These are phyloP conservation scores for Scalopus aquaticus DNA, from an alignment of 2,113 vertebrate species.

Conservation along the genomic window DNA sequence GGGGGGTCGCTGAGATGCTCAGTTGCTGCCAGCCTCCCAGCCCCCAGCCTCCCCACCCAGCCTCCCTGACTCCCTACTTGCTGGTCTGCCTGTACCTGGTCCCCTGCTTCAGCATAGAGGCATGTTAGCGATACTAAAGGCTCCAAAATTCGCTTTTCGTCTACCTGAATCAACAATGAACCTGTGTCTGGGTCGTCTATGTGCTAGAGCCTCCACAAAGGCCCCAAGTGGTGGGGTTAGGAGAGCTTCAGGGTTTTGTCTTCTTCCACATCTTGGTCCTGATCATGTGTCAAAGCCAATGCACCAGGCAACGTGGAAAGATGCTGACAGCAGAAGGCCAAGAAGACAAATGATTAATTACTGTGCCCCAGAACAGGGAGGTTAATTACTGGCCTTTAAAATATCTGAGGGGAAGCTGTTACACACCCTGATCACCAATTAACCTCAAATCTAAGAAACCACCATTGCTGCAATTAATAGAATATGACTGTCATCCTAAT, in stretches of 20 bases:
- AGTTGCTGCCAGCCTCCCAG: too few species aligned
- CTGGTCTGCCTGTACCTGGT: too few species aligned
- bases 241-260: not conserved
- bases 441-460: conserved; percentile 64
- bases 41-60: too few species aligned
- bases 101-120: too few species aligned
- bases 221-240: not conserved
- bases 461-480: conserved; percentile 46
- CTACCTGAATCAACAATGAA: too few species aligned
- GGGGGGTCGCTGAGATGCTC: too few species aligned
- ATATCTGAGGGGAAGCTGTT: conserved; percentile 28
- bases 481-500: conserved; percentile 53
- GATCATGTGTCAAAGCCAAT: not conserved
- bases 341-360: not conserved
- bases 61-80: too few species aligned
- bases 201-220: not conserved
- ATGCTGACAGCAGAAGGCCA: rapidly evolving
- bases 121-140: too few species aligned
- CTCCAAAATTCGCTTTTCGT: too few species aligned
- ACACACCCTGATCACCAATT: conserved; percentile 62
- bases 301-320: not conserved
- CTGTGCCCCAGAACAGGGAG: rapidly evolving
- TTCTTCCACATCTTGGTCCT: not conserved
- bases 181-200: not conserved
- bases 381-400: conserved; percentile 48